Conservation (phyloP, 2,888 invertebrate species). For the Pterobdella sp. region DNA sequence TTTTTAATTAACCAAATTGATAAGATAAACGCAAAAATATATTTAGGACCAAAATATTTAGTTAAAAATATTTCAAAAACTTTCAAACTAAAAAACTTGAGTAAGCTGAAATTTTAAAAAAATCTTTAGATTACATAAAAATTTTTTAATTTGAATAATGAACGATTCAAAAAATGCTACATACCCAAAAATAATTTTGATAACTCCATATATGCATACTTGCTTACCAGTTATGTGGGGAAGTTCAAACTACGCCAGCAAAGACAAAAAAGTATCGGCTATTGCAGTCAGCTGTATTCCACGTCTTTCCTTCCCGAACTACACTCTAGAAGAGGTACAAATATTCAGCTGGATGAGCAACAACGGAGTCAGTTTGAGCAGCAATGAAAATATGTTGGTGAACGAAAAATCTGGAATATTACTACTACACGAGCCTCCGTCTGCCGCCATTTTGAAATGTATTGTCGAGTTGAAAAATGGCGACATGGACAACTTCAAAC, state of each 20-base stretch:
- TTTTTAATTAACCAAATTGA: too few species aligned
- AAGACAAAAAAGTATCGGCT: background rate
- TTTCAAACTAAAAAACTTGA: background rate
- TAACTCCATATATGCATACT: too few species aligned
- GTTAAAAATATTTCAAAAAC: background rate
- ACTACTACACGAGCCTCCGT: background rate
- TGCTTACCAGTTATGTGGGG: slow-evolving; percentile 8
- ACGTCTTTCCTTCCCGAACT: background rate
- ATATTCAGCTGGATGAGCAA: background rate
- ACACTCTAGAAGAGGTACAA: background rate
- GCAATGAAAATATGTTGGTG: background rate
- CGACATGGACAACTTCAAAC: background rate
- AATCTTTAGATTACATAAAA: background rate
- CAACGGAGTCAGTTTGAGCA: background rate
- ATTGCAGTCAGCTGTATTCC: background rate
- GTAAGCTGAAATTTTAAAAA: background rate
- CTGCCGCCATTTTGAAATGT: background rate
- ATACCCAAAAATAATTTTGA: too few species aligned
- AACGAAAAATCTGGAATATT: background rate
- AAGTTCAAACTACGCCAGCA: background rate
- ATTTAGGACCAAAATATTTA: background rate
- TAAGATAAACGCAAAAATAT: background rate
- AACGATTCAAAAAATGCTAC: too few species aligned
- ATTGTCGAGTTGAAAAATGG: background rate
- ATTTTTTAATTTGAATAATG: too few species aligned